Conservation (phyloP, 2,797 vertebrate genomes). For the Sebastes minor region DNA sequence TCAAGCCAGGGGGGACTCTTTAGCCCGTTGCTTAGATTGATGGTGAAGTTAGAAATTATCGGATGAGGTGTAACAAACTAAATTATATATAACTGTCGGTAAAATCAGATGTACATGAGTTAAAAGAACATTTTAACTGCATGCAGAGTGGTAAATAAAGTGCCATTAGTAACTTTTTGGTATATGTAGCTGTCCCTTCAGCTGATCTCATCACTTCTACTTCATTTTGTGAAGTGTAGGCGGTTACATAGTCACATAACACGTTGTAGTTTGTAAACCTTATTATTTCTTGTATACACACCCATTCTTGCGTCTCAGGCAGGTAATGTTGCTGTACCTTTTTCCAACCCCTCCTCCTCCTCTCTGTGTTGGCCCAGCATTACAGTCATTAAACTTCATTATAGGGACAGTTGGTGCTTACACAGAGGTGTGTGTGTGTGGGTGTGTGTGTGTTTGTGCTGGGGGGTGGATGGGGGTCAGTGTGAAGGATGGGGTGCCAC, state of each 20-base stretch:
- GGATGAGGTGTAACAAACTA: slow-evolving; percentile 10
- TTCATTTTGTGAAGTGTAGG: not conserved
- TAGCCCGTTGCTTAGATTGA: slow-evolving; percentile 27
- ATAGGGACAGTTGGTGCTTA: slow-evolving; percentile 73
- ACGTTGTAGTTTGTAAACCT: slow-evolving; percentile 34
- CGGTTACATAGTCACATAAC: slow-evolving; percentile 9
- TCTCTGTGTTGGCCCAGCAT: slow-evolving; percentile 57
- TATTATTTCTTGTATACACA: slow-evolving; percentile 44
- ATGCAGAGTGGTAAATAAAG: not conserved
- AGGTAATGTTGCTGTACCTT: slow-evolving; percentile 51
- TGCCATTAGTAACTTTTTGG: not conserved
- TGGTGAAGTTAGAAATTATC: slow-evolving; percentile 8
- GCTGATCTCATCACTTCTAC: not conserved
- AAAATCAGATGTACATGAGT: not conserved
- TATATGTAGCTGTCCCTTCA: not conserved
- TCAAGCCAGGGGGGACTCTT: slow-evolving; percentile 14
- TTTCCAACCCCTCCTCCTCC: not conserved
- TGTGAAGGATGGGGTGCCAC: slow-evolving; percentile 75
- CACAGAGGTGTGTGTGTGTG: slow-evolving; percentile 53
- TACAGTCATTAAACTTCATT: slow-evolving; percentile 81
- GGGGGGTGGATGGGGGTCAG: slow-evolving; percentile 35
- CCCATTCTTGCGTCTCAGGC: slow-evolving; percentile 18
- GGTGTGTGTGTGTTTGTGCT: slow-evolving; percentile 24
- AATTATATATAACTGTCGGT: not conserved
- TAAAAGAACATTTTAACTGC: not conserved